Evolutionary conservation across 2,888 invertebrate genomes (phyloP).

Genomic region (Tinea pellionella): DNA sequence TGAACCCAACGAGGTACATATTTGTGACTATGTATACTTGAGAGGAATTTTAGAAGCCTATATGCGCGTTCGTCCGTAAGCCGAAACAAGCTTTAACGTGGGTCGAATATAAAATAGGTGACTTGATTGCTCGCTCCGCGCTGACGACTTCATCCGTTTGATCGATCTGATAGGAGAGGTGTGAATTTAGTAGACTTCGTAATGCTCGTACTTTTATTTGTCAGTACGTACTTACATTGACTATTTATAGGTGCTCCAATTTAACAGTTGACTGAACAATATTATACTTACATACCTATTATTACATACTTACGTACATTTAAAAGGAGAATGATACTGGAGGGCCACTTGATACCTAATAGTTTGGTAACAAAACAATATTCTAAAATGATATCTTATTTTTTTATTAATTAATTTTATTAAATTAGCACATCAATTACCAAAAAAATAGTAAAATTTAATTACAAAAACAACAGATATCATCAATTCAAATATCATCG

Average conservation of each 20-base stretch:
- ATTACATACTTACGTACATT: too few species aligned
- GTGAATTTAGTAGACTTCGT: constrained; percentile 16
- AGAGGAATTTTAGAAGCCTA: constrained; percentile 8
- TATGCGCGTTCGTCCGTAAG: constrained; percentile 3
- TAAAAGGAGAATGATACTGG: too few species aligned
- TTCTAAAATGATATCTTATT: too few species aligned
- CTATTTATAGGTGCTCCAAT: background rate
- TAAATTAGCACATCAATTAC: too few species aligned
- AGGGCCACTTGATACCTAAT: too few species aligned
- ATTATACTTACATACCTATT: background rate
- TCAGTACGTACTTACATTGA: background rate
- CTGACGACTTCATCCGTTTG: constrained; percentile 15
- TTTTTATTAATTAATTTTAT: too few species aligned
- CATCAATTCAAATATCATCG: too few species aligned
- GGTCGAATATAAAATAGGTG: constrained; percentile 13
- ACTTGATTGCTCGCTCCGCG: constrained; percentile 5
- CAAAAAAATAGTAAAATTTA: too few species aligned
- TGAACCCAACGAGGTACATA: background rate
- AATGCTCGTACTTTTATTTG: background rate
- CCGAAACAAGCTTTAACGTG: constrained; percentile 13
- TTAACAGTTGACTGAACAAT: background rate
- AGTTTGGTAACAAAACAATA: too few species aligned
- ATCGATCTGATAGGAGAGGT: constrained; percentile 17
- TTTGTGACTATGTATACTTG: background rate
- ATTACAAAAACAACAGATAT: too few species aligned